These are phyloP conservation scores for Trichogramma dendrolimi DNA, from an alignment of 2,888 invertebrate genomes.

Conservation along the genomic window DNA sequence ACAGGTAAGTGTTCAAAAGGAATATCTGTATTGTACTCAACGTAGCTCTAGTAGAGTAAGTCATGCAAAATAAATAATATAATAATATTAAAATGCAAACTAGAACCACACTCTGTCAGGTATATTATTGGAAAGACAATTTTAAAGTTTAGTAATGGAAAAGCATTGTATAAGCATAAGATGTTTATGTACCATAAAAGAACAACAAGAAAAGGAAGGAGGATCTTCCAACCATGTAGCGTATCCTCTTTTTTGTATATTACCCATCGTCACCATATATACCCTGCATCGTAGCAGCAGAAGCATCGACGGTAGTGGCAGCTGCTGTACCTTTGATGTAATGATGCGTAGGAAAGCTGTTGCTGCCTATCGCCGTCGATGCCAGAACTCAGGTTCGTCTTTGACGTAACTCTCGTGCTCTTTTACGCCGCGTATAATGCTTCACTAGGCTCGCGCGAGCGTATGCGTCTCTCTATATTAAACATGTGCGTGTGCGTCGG, in stretches of 20 bases:
- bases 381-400: conserved; percentile 2
- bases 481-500: no score
- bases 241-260: not conserved
- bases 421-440: not conserved
- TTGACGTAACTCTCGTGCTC: conserved; percentile 20
- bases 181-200: not conserved
- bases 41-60: no score
- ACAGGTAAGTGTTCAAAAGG: conserved; percentile 14
- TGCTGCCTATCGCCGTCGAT: no score
- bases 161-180: not conserved
- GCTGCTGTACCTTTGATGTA: conserved; percentile 21
- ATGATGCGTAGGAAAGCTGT: conserved; percentile 16
- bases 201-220: not conserved
- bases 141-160: no score
- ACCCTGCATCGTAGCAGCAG: not conserved
- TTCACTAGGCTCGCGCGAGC: not conserved
- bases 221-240: conserved; percentile 18
- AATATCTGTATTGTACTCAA: no score
- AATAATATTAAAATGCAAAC: not conserved
- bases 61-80: no score
- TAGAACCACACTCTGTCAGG: not conserved
- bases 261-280: not conserved
- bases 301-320: not conserved
- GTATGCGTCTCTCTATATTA: no score
- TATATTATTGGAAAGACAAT: no score